Evolutionary conservation across 2,888 invertebrate species (phyloP).

Genomic region (Lamellibrachia satsuma): DNA sequence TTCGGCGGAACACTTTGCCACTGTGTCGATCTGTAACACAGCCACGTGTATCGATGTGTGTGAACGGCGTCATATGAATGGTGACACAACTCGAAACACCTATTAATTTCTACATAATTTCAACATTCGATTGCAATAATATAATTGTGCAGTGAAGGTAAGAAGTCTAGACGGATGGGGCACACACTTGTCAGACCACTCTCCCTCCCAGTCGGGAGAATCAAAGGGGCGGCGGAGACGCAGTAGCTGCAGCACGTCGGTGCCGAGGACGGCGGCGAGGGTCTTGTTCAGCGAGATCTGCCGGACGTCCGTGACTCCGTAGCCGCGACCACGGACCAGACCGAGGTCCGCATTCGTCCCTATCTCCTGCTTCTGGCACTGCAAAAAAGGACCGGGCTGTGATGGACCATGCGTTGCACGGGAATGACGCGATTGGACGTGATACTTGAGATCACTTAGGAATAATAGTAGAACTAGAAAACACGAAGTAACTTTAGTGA

Average conservation of each 20-base stretch:
- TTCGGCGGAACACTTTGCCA: slow-evolving; percentile 66
- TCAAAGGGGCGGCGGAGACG: slow-evolving; percentile 20
- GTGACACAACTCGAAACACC: background rate
- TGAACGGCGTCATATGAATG: no score
- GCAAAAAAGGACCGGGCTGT: slow-evolving; percentile 8
- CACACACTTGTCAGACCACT: slow-evolving; percentile 27
- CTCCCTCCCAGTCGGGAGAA: slow-evolving; percentile 19
- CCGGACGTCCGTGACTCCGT: slow-evolving; percentile 70
- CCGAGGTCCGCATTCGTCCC: slow-evolving; percentile 61
- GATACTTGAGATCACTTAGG: background rate
- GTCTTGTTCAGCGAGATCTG: slow-evolving; percentile 56
- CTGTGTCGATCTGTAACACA: slow-evolving; percentile 50
- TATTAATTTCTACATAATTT: background rate
- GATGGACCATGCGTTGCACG: background rate
- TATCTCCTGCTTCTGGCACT: slow-evolving; percentile 49
- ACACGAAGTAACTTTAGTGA: no score
- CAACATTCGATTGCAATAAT: background rate
- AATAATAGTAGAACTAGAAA: background rate
- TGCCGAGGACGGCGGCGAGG: slow-evolving; percentile 38
- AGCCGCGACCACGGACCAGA: slow-evolving; percentile 71
- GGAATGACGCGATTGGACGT: background rate
- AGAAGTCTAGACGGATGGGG: background rate
- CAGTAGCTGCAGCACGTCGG: slow-evolving; percentile 24
- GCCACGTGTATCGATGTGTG: background rate
- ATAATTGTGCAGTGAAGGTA: background rate